Evolutionary conservation across 2,888 invertebrate genomes (phyloP).

Genomic region (Xylophagus ater): DNA sequence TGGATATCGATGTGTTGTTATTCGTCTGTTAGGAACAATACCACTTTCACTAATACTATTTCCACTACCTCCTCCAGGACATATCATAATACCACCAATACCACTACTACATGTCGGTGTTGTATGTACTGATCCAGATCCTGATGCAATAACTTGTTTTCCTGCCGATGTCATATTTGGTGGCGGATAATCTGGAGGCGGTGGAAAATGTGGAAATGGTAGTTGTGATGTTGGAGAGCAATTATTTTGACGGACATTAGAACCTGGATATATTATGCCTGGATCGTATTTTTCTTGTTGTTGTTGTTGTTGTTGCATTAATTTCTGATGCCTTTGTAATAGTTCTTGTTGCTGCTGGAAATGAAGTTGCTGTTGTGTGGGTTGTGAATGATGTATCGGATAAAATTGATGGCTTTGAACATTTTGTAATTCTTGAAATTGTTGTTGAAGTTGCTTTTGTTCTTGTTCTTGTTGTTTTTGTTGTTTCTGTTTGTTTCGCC

Average conservation of each 20-base stretch:
- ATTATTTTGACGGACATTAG: slow-evolving; percentile 10
- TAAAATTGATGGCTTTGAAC: slow-evolving; percentile 19
- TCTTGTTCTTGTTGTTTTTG: slow-evolving; percentile 22
- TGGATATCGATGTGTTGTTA: slow-evolving; percentile 29
- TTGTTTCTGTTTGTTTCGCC: slow-evolving; percentile 29
- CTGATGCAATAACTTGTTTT: slow-evolving; percentile 7
- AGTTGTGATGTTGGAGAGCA: slow-evolving; percentile 48
- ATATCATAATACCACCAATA: slow-evolving; percentile 15
- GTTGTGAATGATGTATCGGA: slow-evolving; percentile 15
- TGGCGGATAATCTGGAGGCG: slow-evolving; percentile 56
- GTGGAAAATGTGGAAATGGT: slow-evolving; percentile 57
- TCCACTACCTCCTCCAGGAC: slow-evolving; percentile 26
- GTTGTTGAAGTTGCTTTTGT: slow-evolving; percentile 19
- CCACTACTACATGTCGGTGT: slow-evolving; percentile 3
- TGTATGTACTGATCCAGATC: slow-evolving; percentile 5
- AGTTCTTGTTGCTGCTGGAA: slow-evolving; percentile 6
- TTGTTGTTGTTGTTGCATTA: slow-evolving; percentile 23
- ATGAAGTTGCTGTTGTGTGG: slow-evolving; percentile 11
- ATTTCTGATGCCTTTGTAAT: slow-evolving; percentile 16
- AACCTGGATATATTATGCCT: slow-evolving; percentile 1
- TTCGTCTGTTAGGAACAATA: slow-evolving; percentile 25
- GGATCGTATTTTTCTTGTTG: slow-evolving; percentile 8
- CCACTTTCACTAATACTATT: slow-evolving; percentile 22
- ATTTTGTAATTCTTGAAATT: slow-evolving; percentile 12
- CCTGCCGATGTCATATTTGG: slow-evolving; percentile 27